phyloP scores from a whole-genome alignment of 1,140 invertebrate species.

The Aleiodes sp. region DNA sequence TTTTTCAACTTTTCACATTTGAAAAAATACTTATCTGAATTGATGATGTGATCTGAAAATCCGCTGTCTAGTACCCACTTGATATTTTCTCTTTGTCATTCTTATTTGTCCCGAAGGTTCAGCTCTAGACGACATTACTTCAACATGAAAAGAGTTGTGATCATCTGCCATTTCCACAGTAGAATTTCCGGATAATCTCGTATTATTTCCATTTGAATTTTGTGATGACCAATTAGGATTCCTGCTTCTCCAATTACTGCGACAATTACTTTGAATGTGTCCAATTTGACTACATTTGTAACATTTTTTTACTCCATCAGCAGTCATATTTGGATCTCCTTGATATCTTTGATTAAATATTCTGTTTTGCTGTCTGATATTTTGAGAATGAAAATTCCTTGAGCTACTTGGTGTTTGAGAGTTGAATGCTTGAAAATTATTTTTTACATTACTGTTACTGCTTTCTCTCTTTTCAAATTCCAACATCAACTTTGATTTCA shows the following conservation, averaged over 20 bases:
- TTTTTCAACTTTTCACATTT: background rate
- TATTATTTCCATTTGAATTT: background rate
- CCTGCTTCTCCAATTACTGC: too few species aligned
- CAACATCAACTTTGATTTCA: constrained; percentile 36
- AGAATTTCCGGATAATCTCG: background rate
- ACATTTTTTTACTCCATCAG: too few species aligned
- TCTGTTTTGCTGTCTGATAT: too few species aligned
- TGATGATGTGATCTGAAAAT: background rate
- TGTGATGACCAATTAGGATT: background rate
- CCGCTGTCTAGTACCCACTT: background rate
- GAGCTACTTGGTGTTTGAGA: background rate
- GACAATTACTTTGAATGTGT: too few species aligned
- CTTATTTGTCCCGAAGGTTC: background rate
- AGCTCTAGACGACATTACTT: background rate
- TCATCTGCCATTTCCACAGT: background rate
- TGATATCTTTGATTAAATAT: too few species aligned
- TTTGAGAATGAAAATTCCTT: too few species aligned
- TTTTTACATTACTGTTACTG: background rate
- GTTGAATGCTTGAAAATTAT: background rate
- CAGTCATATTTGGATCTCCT: too few species aligned
- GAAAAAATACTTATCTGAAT: background rate
- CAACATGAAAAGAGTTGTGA: background rate
- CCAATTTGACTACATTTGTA: too few species aligned
- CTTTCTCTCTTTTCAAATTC: constrained; percentile 33
- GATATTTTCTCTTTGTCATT: constrained; percentile 14